phyloP scores from a whole-genome alignment of 2,888 invertebrate species.

The Eurytoma californica region DNA sequence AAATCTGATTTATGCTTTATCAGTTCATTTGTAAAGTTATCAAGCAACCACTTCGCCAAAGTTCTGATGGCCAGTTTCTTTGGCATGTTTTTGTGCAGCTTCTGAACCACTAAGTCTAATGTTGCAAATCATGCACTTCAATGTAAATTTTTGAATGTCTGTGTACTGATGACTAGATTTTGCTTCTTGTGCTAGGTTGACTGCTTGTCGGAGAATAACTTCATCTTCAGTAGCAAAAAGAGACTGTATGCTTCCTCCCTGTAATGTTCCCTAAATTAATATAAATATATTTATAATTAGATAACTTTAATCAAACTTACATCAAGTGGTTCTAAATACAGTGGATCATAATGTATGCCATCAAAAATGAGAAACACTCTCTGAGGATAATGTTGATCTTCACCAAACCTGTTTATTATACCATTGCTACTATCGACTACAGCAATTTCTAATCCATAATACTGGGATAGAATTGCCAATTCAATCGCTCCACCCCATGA shows the following conservation, averaged over 20 bases:
- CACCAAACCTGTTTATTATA: constrained; percentile 94
- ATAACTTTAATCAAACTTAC: constrained; percentile 76
- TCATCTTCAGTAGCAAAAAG: constrained; percentile 87
- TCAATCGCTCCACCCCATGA: constrained; percentile 99
- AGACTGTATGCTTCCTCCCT: constrained; percentile 86
- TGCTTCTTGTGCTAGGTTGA: constrained; percentile 90
- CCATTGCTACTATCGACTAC: constrained; percentile 94
- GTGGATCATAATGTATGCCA: constrained; percentile 96
- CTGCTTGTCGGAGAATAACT: constrained; percentile 85
- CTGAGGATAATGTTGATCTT: constrained; percentile 89
- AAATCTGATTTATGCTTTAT: constrained; percentile 16
- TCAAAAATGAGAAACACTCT: constrained; percentile 94
- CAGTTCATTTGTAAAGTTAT: not conserved
- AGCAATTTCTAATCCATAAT: constrained; percentile 93
- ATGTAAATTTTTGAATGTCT: constrained; percentile 89
- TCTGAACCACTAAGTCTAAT: constrained; percentile 85
- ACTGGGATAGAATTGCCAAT: constrained; percentile 89
- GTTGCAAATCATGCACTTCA: constrained; percentile 90
- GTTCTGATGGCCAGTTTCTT: constrained; percentile 87
- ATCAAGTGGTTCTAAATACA: constrained; percentile 88
- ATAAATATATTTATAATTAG: not conserved
- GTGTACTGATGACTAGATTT: constrained; percentile 93
- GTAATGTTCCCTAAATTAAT: constrained; percentile 58
- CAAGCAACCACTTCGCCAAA: constrained; percentile 82
- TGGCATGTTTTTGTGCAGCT: constrained; percentile 91